A percentile compares a stretch with the other conserved stretches of the same genome.
Evolutionary conservation across 2,797 vertebrate species (phyloP).

Genomic region (Oreochromis grahami): DNA sequence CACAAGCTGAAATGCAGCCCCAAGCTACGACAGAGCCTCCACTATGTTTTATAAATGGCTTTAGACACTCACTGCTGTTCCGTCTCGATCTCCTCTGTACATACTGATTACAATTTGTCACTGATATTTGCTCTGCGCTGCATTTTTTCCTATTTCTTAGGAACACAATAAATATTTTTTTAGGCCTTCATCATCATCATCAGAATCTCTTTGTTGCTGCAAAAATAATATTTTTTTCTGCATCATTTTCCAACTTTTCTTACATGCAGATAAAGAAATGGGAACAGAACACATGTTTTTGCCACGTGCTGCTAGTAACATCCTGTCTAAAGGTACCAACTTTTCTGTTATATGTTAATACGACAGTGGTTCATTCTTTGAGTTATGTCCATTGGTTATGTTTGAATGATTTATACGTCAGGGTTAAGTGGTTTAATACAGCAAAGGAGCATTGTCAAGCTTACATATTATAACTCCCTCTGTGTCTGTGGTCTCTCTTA

Average conservation of each 20-base stretch:
- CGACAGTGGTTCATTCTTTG: not conserved
- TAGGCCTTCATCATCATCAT: not conserved
- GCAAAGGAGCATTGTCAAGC: not conserved
- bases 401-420: not conserved
- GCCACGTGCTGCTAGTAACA: not conserved
- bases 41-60: not conserved
- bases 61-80: not conserved
- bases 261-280: not conserved
- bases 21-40: not conserved
- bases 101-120: not conserved
- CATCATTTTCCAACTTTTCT: not conserved
- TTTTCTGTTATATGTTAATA: not conserved
- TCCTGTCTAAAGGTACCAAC: not conserved
- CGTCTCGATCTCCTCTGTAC: not conserved
- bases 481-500: not conserved
- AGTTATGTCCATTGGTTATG: not conserved
- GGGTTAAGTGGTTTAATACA: not conserved
- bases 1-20: not conserved
- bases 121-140: not conserved
- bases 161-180: not conserved
- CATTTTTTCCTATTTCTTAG: not conserved
- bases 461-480: not conserved
- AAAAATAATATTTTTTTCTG: accelerated
- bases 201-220: not conserved
- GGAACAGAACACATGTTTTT: not conserved